These are phyloP conservation scores for Equus przewalskii DNA, from an alignment of 2,113 vertebrate species.

Conservation along the genomic window DNA sequence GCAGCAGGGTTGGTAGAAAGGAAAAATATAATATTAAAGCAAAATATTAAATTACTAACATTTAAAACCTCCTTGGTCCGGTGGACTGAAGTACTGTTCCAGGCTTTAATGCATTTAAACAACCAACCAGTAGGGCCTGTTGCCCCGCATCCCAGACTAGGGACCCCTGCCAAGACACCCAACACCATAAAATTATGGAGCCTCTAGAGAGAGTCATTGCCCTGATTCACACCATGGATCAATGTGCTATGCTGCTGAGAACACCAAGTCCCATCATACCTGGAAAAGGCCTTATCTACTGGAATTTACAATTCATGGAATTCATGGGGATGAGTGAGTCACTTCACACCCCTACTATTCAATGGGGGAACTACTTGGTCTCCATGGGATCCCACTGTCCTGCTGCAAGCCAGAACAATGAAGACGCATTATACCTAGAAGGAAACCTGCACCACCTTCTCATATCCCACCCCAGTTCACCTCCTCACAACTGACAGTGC, in stretches of 20 bases:
- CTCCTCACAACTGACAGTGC: neutral
- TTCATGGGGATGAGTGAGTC: neutral
- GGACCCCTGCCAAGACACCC: too few species aligned
- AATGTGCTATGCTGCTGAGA: too few species aligned
- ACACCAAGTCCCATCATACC: too few species aligned
- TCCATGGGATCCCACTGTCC: too few species aligned
- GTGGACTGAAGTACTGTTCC: too few species aligned
- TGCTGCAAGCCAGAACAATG: neutral
- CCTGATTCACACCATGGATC: too few species aligned
- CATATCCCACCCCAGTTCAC: neutral
- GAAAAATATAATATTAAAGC: neutral
- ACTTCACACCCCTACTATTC: neutral
- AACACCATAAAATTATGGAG: too few species aligned
- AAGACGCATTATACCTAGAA: neutral
- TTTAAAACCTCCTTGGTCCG: neutral
- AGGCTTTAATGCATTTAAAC: too few species aligned
- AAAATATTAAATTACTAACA: neutral
- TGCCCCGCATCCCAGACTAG: too few species aligned
- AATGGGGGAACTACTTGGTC: too few species aligned
- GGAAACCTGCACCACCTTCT: neutral
- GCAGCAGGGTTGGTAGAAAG: neutral
- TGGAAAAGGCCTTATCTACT: neutral
- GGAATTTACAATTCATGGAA: neutral
- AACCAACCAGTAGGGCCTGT: too few species aligned
- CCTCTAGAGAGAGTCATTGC: too few species aligned